phyloP scores from a whole-genome alignment of 2,797 vertebrate genomes.

The Chaetodon trifasciatus region DNA sequence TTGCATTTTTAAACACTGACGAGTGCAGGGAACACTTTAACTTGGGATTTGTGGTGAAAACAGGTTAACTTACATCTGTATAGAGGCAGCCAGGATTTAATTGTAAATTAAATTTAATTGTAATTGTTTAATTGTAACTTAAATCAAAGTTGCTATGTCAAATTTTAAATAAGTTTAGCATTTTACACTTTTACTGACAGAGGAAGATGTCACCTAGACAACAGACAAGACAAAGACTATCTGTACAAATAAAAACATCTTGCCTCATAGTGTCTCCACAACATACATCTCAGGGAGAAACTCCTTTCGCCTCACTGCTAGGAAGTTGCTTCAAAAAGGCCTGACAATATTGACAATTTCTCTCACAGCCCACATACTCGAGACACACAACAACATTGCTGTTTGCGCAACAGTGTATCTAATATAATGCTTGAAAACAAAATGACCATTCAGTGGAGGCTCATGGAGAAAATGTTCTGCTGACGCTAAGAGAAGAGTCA shows the following conservation, averaged over 20 bases:
- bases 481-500: background rate
- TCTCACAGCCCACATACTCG: background rate
- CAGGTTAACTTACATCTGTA: background rate
- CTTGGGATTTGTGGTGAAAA: background rate
- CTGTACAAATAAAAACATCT: background rate
- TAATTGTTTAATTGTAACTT: background rate
- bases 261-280: background rate
- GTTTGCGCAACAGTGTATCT: constrained; percentile 9
- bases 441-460: background rate
- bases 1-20: constrained; percentile 8
- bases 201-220: background rate
- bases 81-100: background rate
- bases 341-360: constrained; percentile 17
- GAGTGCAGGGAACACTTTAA: background rate
- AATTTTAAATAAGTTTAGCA: background rate
- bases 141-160: background rate
- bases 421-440: background rate
- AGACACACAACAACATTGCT: constrained; percentile 9
- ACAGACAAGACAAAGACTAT: background rate
- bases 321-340: background rate
- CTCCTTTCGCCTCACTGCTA: background rate
- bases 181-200: background rate
- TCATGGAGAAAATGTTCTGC: constrained; percentile 1
- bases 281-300: background rate
- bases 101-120: background rate